A percentile compares a stretch with the other conserved stretches of the same genome.
These are phyloP conservation scores for Uria aalge DNA, from an alignment of 2,113 vertebrate species.

Conservation along the genomic window DNA sequence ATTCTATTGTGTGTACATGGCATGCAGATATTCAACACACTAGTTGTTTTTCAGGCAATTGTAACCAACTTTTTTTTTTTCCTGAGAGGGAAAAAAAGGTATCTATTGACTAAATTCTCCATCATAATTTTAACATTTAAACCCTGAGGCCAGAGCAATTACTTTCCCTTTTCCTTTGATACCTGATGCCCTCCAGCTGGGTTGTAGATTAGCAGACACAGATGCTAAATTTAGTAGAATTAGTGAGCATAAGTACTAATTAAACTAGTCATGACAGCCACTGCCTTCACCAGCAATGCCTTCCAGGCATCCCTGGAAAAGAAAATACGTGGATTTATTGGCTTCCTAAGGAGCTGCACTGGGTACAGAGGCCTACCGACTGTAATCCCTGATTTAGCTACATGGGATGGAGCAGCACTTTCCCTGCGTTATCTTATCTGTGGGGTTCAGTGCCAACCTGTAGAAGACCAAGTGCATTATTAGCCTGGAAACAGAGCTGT, in stretches of 20 bases:
- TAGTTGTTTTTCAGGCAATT: not conserved
- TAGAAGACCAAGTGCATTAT: not conserved
- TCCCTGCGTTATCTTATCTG: too few relatives aligned
- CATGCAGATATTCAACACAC: not conserved
- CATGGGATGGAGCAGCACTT: rapidly evolving
- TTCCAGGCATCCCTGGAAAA: not conserved
- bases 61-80: not conserved
- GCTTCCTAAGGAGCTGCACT: not conserved
- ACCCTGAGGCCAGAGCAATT: not conserved
- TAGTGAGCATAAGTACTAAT: not conserved
- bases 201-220: not conserved
- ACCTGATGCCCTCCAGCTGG: not conserved
- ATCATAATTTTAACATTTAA: not conserved
- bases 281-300: not conserved
- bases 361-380: not conserved
- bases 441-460: not conserved
- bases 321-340: not conserved
- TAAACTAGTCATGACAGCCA: not conserved
- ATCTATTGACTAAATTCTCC: not conserved
- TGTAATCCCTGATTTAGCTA: not conserved
- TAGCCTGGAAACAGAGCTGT: not conserved
- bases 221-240: conserved; percentile 27
- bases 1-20: not conserved
- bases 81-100: not conserved
- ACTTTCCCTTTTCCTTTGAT: not conserved